Evolutionary conservation across 2,797 vertebrate species (phyloP).

Genomic region (Atherinosoma microstoma): DNA sequence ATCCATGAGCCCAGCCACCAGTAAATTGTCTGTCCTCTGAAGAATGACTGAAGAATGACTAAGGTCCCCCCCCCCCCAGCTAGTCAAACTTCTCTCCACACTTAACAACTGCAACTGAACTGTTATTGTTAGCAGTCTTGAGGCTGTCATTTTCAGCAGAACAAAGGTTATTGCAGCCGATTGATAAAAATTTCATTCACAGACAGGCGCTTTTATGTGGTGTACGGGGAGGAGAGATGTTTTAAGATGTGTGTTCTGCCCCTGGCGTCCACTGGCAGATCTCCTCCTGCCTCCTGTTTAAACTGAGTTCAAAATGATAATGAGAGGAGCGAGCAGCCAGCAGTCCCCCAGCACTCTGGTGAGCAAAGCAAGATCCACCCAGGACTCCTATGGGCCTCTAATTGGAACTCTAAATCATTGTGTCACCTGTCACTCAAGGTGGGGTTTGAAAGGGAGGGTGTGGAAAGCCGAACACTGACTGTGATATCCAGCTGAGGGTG

Average conservation of each 20-base stretch:
- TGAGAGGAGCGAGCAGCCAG: constrained; percentile 81
- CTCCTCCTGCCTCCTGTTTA: constrained; percentile 83
- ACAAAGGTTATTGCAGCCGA: constrained; percentile 85
- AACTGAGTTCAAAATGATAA: constrained; percentile 94
- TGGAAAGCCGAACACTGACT: constrained; percentile 63
- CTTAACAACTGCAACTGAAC: constrained; percentile 73
- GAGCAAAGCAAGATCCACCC: constrained; percentile 71
- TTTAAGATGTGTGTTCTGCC: constrained; percentile 81
- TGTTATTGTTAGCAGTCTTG: constrained; percentile 85
- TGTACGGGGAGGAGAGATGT: constrained; percentile 66
- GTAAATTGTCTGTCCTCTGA: constrained; percentile 77
- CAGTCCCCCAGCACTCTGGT: constrained; percentile 82
- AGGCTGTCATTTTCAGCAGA: constrained; percentile 82
- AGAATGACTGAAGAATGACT: constrained; percentile 44
- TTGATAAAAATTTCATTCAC: constrained; percentile 86
- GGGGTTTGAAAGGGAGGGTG: constrained; percentile 44
- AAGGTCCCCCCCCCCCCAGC: constrained; percentile 10
- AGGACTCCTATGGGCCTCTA: constrained; percentile 79
- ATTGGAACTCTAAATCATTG: constrained; percentile 88
- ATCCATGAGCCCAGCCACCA: constrained; percentile 77
- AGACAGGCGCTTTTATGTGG: constrained; percentile 82
- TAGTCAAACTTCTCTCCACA: constrained; percentile 49
- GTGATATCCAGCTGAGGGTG: constrained; percentile 72
- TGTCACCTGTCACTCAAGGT: constrained; percentile 83
- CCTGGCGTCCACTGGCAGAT: constrained; percentile 79